These are phyloP conservation scores for Murina feae DNA, from an alignment of 2,113 vertebrate species.

Conservation along the genomic window DNA sequence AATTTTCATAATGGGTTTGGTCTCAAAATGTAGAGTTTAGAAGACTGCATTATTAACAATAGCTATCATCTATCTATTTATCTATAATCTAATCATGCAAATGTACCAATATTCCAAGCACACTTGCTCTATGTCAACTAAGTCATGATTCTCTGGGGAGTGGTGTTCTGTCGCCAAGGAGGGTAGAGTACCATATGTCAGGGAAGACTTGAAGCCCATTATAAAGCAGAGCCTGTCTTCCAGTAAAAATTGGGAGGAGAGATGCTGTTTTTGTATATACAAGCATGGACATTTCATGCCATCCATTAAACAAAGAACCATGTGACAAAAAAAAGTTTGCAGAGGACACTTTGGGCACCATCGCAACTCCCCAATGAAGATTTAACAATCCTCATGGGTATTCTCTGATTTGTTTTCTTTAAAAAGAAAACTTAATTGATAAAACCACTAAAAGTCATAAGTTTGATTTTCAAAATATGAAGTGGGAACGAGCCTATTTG, in stretches of 20 bases:
- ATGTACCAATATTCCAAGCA: neutral
- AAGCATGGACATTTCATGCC: neutral
- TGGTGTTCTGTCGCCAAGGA: neutral
- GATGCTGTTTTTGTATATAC: neutral
- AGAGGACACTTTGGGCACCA: neutral
- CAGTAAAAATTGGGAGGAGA: neutral
- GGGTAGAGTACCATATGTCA: fast-evolving
- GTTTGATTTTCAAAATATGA: neutral
- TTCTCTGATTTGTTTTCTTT: neutral
- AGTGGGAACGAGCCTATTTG: neutral
- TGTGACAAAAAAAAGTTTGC: neutral
- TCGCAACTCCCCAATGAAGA: neutral
- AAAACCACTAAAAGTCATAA: neutral
- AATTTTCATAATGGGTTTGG: neutral
- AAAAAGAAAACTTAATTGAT: neutral
- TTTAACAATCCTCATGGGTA: neutral
- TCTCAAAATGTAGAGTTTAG: slow-evolving; percentile 23
- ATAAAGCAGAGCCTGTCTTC: neutral
- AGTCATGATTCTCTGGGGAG: neutral
- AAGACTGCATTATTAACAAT: neutral
- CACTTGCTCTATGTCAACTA: neutral
- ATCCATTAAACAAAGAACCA: neutral
- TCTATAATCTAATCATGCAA: neutral
- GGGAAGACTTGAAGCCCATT: neutral
- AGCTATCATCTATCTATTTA: neutral